Percentiles rank a stretch among this genome's conserved stretches.
Conservation (phyloP, 2,113 vertebrate species). For the Lonchura striata region DNA sequence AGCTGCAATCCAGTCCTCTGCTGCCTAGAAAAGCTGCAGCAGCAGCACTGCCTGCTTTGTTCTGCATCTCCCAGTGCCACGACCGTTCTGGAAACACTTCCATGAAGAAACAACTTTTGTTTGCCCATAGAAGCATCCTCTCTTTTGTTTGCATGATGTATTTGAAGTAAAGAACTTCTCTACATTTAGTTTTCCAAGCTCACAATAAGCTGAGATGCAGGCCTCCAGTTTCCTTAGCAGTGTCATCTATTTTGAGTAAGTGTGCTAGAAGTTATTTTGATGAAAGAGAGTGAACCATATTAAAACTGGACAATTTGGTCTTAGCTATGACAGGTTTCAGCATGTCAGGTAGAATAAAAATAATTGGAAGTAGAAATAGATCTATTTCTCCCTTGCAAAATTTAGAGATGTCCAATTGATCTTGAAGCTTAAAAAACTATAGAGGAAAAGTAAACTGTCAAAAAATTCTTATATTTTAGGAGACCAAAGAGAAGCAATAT, state of each 20-base stretch:
- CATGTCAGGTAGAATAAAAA: conserved; percentile 2
- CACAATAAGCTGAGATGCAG: neutral
- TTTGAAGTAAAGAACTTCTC: neutral
- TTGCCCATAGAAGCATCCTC: neutral
- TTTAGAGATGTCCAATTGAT: conserved; percentile 7
- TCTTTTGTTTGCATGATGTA: neutral
- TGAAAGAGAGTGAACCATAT: neutral
- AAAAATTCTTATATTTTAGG: neutral
- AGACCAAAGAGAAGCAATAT: neutral
- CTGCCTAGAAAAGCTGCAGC: neutral
- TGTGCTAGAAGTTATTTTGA: neutral
- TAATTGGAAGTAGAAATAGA: conserved; percentile 27
- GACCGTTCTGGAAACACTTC: neutral
- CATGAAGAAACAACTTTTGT: neutral
- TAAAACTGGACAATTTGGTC: conserved; percentile 13
- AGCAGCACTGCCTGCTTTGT: neutral
- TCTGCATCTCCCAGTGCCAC: neutral
- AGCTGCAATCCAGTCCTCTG: neutral
- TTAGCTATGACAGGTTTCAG: conserved; percentile 26
- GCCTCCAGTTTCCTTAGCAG: neutral
- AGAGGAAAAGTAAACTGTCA: conserved; percentile 30
- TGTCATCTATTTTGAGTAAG: conserved; percentile 20
- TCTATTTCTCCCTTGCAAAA: conserved; percentile 2
- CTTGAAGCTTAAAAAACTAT: neutral
- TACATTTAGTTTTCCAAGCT: neutral